phyloP scores from a whole-genome alignment of 1,140 invertebrate species.

The Drusus annulatus region DNA sequence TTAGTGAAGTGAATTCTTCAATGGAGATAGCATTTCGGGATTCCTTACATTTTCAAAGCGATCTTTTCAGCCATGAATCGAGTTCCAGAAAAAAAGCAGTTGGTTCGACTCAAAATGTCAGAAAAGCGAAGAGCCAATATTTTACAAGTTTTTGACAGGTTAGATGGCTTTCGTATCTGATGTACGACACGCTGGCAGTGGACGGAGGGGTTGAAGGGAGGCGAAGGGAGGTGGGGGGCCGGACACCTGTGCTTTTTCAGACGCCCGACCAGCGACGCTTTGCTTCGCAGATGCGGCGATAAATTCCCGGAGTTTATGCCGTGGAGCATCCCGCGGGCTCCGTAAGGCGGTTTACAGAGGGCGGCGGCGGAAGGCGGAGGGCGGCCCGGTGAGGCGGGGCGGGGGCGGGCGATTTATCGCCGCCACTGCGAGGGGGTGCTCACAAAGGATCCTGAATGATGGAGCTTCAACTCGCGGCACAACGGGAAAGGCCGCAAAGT shows the following conservation, averaged over 20 bases:
- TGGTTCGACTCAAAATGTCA: conserved; percentile 56
- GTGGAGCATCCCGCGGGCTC: conserved; percentile 44
- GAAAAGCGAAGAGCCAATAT: conserved; percentile 64
- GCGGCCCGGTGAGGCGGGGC: conserved; percentile 19
- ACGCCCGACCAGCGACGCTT: conserved; percentile 50
- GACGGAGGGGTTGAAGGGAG: conserved; percentile 22
- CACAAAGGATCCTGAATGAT: conserved; percentile 56
- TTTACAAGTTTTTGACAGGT: conserved; percentile 74
- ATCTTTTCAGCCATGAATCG: conserved; percentile 52
- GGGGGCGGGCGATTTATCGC: conserved; percentile 52
- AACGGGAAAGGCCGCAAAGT: conserved; percentile 53
- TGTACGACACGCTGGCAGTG: conserved; percentile 57
- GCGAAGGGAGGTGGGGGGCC: conserved; percentile 23
- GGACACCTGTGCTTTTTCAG: conserved; percentile 60
- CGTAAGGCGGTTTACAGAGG: conserved; percentile 14
- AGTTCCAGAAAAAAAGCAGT: conserved; percentile 49
- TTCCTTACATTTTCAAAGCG: conserved; percentile 39
- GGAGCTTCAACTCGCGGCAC: conserved; percentile 51
- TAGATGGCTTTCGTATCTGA: conserved; percentile 65
- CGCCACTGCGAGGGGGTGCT: conserved; percentile 32
- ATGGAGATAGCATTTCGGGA: conserved; percentile 15
- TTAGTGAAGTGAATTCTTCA: background rate
- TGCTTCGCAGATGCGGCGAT: conserved; percentile 56
- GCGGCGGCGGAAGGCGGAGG: conserved; percentile 14
- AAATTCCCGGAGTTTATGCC: conserved; percentile 54